Conservation (phyloP, 2,888 invertebrate genomes). For the Nemotelus pantherinus region DNA sequence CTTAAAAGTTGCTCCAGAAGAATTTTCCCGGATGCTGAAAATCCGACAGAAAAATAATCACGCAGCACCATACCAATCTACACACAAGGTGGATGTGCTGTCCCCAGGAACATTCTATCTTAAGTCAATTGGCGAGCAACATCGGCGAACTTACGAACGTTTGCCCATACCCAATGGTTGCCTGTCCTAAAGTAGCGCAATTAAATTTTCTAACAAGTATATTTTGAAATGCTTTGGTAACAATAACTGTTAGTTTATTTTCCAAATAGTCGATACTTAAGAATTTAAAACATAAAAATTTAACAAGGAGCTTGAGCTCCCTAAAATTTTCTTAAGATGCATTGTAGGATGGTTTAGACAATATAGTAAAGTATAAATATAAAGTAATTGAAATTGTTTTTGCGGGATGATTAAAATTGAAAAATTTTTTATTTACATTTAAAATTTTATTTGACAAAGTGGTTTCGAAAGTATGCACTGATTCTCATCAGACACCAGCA, state of each 20-base stretch:
- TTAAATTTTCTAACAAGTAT: no score
- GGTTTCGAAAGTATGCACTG: no score
- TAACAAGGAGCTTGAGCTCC: no score
- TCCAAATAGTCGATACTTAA: neutral
- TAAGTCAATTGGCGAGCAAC: conserved; percentile 82
- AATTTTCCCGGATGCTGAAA: conserved; percentile 82
- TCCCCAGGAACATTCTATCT: conserved; percentile 94
- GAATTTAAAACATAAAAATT: no score
- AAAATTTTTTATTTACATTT: no score
- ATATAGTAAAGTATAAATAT: no score
- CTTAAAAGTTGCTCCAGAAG: conserved; percentile 79
- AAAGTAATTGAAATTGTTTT: no score
- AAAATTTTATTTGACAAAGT: no score
- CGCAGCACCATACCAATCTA: conserved; percentile 85
- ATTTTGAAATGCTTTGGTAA: conserved; percentile 15
- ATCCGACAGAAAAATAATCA: conserved; percentile 85
- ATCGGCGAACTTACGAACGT: conserved; percentile 81
- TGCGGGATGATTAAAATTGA: no score
- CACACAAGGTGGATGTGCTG: conserved; percentile 74
- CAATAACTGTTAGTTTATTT: conserved; percentile 18
- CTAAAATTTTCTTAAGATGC: no score
- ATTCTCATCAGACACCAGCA: no score
- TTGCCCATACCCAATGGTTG: conserved; percentile 53
- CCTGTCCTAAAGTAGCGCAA: conserved; percentile 3
- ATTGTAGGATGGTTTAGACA: no score